Evolutionary conservation across 2,888 invertebrate genomes (phyloP).

Genomic region (Dynastes tityus): DNA sequence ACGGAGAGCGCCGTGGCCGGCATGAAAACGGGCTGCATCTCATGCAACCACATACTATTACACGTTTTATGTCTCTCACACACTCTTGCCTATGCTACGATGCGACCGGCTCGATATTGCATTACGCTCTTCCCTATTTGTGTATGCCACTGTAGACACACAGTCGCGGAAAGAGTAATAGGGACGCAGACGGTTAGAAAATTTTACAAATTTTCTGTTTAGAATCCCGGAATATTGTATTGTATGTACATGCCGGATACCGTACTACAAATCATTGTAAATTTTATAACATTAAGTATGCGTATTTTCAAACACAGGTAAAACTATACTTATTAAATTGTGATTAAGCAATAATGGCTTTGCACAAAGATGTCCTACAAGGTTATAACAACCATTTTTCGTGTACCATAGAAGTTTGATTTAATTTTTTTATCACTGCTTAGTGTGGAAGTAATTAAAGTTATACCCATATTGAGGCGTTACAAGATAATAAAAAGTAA

Average conservation of each 20-base stretch:
- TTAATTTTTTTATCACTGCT: too few relatives aligned
- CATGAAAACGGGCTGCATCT: conserved; percentile 61
- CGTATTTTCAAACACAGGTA: too few relatives aligned
- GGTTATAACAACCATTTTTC: too few relatives aligned
- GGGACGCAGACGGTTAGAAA: conserved; percentile 4
- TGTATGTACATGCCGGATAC: background rate
- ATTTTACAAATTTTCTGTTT: conserved; percentile 8
- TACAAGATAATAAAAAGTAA: too few relatives aligned
- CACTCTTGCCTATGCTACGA: conserved; percentile 6
- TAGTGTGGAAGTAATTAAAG: too few relatives aligned
- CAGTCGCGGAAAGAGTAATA: conserved; percentile 19
- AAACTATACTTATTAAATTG: too few relatives aligned
- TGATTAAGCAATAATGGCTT: too few relatives aligned
- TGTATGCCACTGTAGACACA: conserved; percentile 30
- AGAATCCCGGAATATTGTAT: background rate
- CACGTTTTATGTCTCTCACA: conserved; percentile 43
- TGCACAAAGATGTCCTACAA: too few relatives aligned
- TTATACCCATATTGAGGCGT: too few relatives aligned
- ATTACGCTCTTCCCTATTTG: conserved; percentile 39
- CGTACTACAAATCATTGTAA: background rate
- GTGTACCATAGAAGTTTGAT: too few relatives aligned
- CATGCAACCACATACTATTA: conserved; percentile 44
- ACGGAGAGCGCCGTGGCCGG: conserved; percentile 66
- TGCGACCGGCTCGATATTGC: conserved; percentile 15
- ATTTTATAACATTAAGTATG: background rate